Conservation (phyloP, 2,888 invertebrate genomes). For the Lysandra coridon region DNA sequence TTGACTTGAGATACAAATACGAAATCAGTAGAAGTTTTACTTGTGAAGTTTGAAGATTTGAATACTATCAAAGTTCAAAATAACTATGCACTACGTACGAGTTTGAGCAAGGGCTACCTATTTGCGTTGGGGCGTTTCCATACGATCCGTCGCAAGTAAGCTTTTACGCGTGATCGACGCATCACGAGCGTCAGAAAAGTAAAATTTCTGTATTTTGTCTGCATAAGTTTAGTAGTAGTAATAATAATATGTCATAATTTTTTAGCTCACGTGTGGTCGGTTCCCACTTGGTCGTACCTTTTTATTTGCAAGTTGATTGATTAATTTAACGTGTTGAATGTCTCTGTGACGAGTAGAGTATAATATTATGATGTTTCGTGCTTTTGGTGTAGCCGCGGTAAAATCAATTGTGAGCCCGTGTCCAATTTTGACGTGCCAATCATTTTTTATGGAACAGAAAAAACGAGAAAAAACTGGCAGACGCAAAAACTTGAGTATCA, state of each 20-base stretch:
- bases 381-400: background rate
- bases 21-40: background rate
- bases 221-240: no score
- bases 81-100: background rate
- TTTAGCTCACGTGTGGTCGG: background rate
- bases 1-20: background rate
- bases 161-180: no score
- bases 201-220: no score
- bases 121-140: no score
- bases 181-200: no score
- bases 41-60: background rate
- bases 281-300: constrained; percentile 11
- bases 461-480: background rate
- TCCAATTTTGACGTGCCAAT: background rate
- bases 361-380: constrained; percentile 7
- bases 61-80: background rate
- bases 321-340: constrained; percentile 14
- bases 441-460: background rate
- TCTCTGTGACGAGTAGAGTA: background rate
- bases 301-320: constrained; percentile 19
- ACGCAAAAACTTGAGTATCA: background rate
- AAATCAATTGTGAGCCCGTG: background rate
- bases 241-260: background rate
- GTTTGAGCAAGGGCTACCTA: no score
- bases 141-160: no score